Base-by-base conservation (phyloP, 1,140 invertebrate genomes). In the Drosophila burlai region DNA sequence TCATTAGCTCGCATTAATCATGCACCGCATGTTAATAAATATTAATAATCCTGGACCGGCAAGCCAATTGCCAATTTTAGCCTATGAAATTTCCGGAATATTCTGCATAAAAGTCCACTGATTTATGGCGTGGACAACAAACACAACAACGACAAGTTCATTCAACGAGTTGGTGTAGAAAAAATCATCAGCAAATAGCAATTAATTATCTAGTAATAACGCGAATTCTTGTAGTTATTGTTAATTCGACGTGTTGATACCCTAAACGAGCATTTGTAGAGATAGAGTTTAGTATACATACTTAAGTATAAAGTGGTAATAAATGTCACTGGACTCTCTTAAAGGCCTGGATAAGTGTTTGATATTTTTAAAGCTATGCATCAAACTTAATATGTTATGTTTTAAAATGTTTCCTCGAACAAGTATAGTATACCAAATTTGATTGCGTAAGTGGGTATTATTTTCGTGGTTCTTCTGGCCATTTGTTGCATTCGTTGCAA, bases 11-110 rank as follows among this genome's bases (percentile, higher is more conserved):
- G 66, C 84, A 89, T 87, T 84, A 84, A 87, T 87, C 81, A 87
- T 89, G 81, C 74, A 71, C 84, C 84, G 77, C 74, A 62, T 87
- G 84, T 87, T 87, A 87, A 87, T 87, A 89, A 89, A 89, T 90
- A 89, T 89, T 89, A 89, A 89, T 89, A 55, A 72, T 75, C 78
- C 69, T 64, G 65, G 72, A 68, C 68, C 55, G 50, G 50, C 57
- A 62, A 50, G 49, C 72, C 66, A 75, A 81, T 81, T 78, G 85
- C 78, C 75, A 90, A 89, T 90, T 84, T 90, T 78, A 76, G 81
- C 66, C 68, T 78, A 90, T 90, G 83, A 84, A 90, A 89, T 83
- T 83, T 69, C 69, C 80, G 71, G 84, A 87, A 80, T 55, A 89
- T 84, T 72, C 77, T 80, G 83, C 80, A 89, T 83, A 80, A 83